A percentile compares a stretch with the other conserved stretches of the same genome.
Conservation (phyloP, 2,888 invertebrate species). For the Hemaris fuciformis region DNA sequence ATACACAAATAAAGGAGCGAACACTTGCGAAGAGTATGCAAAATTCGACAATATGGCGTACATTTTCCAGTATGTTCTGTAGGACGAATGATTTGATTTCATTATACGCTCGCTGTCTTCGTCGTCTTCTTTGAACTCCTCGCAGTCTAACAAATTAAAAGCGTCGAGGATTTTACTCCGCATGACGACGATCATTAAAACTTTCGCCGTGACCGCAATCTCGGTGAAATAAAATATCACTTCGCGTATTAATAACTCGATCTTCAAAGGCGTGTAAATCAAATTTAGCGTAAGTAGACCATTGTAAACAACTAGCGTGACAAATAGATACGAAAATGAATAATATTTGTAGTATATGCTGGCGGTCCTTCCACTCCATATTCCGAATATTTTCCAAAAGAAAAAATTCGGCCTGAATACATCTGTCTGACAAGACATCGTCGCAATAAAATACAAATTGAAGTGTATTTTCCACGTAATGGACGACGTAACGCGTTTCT, state of each 20-base stretch:
- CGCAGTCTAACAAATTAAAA: constrained; percentile 53
- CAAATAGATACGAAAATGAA: constrained; percentile 43
- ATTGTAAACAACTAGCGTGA: constrained; percentile 47
- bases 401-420: constrained; percentile 49
- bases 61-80: constrained; percentile 41
- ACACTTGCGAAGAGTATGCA: constrained; percentile 39
- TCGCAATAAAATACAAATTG: not conserved
- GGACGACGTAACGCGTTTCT: not conserved
- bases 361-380: constrained; percentile 48
- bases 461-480: not conserved
- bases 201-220: constrained; percentile 51
- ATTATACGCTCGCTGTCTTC: constrained; percentile 39
- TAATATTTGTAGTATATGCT: constrained; percentile 52
- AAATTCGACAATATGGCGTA: constrained; percentile 39
- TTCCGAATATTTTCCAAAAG: constrained; percentile 51
- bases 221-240: constrained; percentile 59
- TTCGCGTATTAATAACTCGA: constrained; percentile 58
- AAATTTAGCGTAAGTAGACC: constrained; percentile 55
- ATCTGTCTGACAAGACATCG: constrained; percentile 38
- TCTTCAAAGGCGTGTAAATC: constrained; percentile 50
- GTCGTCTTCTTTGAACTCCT: constrained; percentile 47
- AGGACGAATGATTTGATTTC: constrained; percentile 34
- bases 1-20: constrained; percentile 44
- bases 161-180: constrained; percentile 45
- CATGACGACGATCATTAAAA: constrained; percentile 49